Conservation (phyloP, 2,113 vertebrate genomes). For the Scomber japonicus region DNA sequence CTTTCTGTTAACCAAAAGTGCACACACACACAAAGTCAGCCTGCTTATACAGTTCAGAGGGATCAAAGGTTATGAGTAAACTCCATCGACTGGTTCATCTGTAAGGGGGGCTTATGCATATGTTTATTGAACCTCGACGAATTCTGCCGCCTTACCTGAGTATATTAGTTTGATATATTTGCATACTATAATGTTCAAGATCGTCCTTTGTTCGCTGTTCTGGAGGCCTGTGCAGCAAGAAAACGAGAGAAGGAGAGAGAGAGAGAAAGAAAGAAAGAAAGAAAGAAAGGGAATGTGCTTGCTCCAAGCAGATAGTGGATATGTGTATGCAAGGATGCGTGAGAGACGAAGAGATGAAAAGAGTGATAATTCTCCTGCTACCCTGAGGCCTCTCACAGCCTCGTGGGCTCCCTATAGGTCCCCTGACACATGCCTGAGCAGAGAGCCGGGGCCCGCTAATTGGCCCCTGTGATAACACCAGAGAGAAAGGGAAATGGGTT, state of each 20-base stretch:
- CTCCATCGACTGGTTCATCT: constrained; percentile 57
- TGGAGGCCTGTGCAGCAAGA: constrained; percentile 1
- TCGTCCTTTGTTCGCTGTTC: constrained; percentile 54
- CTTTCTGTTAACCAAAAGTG: constrained; percentile 49
- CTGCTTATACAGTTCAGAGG: constrained; percentile 38
- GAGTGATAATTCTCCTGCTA: constrained; percentile 81
- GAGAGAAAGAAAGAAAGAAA: constrained; percentile 37
- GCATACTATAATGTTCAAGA: constrained; percentile 34
- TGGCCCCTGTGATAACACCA: constrained; percentile 80
- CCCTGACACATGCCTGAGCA: constrained; percentile 74
- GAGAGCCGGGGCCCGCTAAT: constrained; percentile 78
- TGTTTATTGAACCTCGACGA: constrained; percentile 64
- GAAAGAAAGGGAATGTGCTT: constrained; percentile 30
- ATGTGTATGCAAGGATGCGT: constrained; percentile 69
- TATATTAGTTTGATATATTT: constrained; percentile 55
- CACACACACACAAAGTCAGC: constrained; percentile 42
- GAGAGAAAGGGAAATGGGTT: constrained; percentile 45
- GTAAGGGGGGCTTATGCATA: constrained; percentile 66
- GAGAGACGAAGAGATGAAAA: constrained; percentile 78
- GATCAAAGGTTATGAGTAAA: constrained; percentile 63
- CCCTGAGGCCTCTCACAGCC: constrained; percentile 75
- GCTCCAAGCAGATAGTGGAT: constrained; percentile 59
- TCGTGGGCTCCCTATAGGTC: constrained; percentile 75
- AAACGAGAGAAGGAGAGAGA: constrained; percentile 22
- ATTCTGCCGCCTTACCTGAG: constrained; percentile 35